phyloP scores from a whole-genome alignment of 2,888 invertebrate species.

The Harpalus rubripes region DNA sequence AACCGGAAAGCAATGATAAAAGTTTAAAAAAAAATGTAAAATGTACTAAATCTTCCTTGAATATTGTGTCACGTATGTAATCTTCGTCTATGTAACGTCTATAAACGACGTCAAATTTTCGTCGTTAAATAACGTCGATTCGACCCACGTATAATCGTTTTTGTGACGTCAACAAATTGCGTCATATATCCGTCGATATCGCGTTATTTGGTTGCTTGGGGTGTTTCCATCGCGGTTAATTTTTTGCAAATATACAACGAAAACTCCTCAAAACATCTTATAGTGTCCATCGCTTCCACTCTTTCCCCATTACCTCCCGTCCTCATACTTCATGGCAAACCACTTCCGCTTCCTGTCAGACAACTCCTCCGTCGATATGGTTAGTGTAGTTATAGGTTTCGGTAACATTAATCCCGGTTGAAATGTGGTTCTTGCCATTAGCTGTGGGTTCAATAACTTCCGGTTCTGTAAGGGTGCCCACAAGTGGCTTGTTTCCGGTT shows the following conservation, averaged over 20 bases:
- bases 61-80: too few species aligned
- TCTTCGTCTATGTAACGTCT: too few species aligned
- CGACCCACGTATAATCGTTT: too few species aligned
- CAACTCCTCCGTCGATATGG: slow-evolving; percentile 53
- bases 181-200: too few species aligned
- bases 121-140: too few species aligned
- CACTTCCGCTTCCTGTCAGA: slow-evolving; percentile 51
- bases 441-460: slow-evolving; percentile 7
- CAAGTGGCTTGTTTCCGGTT: slow-evolving; percentile 81
- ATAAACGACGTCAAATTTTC: too few species aligned
- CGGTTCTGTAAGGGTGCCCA: slow-evolving; percentile 72
- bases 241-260: not conserved
- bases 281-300: not conserved
- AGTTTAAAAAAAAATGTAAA: too few species aligned
- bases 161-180: too few species aligned
- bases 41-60: too few species aligned
- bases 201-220: too few species aligned
- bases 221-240: too few species aligned
- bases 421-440: slow-evolving; percentile 44
- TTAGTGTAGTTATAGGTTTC: slow-evolving; percentile 31
- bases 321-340: slow-evolving; percentile 25
- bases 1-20: too few species aligned
- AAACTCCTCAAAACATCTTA: not conserved
- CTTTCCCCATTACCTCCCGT: not conserved
- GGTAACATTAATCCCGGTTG: slow-evolving; percentile 6